phyloP scores from a whole-genome alignment of 2,888 invertebrate genomes.

The Phyllotreta striolata region DNA sequence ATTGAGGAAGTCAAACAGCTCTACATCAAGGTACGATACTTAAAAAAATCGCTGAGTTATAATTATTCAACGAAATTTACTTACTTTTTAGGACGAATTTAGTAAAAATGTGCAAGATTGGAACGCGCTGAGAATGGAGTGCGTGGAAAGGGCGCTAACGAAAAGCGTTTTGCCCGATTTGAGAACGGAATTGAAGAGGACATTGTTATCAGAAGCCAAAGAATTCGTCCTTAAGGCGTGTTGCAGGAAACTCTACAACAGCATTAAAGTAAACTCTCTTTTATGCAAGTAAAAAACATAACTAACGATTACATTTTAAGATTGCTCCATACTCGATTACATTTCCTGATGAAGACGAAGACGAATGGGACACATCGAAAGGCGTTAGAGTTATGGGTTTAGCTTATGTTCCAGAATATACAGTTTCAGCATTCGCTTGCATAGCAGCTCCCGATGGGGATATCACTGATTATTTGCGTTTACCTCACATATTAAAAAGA shows the following conservation, averaged over 20 bases:
- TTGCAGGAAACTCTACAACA: constrained; percentile 86
- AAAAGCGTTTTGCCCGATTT: constrained; percentile 91
- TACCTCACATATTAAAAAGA: constrained; percentile 85
- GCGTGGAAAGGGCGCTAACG: constrained; percentile 86
- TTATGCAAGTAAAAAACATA: neutral
- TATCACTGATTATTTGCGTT: constrained; percentile 87
- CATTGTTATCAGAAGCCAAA: constrained; percentile 85
- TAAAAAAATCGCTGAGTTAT: neutral
- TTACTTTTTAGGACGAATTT: constrained; percentile 77
- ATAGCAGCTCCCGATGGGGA: constrained; percentile 90
- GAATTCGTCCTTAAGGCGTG: constrained; percentile 85
- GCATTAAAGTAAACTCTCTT: constrained; percentile 72
- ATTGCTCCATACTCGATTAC: constrained; percentile 77
- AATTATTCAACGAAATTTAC: neutral
- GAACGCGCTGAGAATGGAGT: constrained; percentile 89
- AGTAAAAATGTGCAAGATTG: constrained; percentile 94
- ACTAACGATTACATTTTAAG: constrained; percentile 46
- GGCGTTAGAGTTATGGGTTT: constrained; percentile 89
- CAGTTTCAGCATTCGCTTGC: constrained; percentile 87
- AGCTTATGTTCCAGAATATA: constrained; percentile 85
- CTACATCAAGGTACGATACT: constrained; percentile 65
- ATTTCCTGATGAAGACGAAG: constrained; percentile 86
- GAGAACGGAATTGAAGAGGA: constrained; percentile 82
- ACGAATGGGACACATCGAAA: constrained; percentile 87
- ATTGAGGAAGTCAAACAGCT: constrained; percentile 89